These are phyloP conservation scores for Conus canariensis DNA, from an alignment of 2,888 invertebrate species.

Conservation along the genomic window DNA sequence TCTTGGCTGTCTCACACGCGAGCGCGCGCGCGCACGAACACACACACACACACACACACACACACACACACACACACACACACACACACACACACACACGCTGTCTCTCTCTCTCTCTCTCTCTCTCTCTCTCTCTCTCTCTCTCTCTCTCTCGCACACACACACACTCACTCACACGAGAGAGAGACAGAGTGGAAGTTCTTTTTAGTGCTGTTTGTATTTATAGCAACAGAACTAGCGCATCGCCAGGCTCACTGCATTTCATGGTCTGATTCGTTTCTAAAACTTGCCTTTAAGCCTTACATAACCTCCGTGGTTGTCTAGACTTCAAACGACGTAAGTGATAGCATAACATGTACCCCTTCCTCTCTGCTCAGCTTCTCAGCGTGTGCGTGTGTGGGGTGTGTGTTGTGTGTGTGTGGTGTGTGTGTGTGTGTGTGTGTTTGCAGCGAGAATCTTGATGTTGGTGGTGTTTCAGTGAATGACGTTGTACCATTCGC, in stretches of 20 bases:
- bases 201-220: too few relatives aligned
- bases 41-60: constrained; percentile 18
- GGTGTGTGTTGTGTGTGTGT: background rate
- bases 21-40: background rate
- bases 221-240: too few relatives aligned
- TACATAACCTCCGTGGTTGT: too few relatives aligned
- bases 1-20: background rate
- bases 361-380: background rate
- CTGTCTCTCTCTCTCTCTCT: background rate
- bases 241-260: too few relatives aligned
- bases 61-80: constrained; percentile 18
- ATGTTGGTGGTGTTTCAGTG: background rate
- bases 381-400: background rate
- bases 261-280: too few relatives aligned
- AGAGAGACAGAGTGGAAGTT: too few relatives aligned
- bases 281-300: too few relatives aligned
- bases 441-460: background rate
- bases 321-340: too few relatives aligned
- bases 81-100: background rate
- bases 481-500: too few relatives aligned
- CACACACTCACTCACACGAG: background rate
- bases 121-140: background rate
- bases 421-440: constrained; percentile 22
- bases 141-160: background rate
- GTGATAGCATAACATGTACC: too few relatives aligned